A percentile compares a stretch with the other conserved stretches of the same genome.
phyloP scores from a whole-genome alignment of 35 echinoderm and acorn worm genomes.

The Holothuria glaberrima region DNA sequence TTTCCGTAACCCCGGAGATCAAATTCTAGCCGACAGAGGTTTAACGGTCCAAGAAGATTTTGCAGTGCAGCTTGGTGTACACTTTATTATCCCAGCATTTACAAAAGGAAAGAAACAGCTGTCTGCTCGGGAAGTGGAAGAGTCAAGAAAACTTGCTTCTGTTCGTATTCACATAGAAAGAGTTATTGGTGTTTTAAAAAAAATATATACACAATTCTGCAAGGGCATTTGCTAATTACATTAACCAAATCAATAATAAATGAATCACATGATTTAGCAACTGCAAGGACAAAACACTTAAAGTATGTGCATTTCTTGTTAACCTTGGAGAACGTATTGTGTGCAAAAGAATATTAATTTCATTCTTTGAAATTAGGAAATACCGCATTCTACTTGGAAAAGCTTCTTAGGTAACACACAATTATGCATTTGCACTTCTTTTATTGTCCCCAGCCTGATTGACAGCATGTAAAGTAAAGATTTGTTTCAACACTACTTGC shows the following conservation, averaged over 20 bases:
- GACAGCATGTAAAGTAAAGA: background rate
- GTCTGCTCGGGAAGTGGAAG: conserved; percentile 50
- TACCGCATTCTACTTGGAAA: background rate
- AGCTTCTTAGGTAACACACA: background rate
- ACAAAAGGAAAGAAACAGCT: conserved; percentile 59
- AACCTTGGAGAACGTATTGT: conserved; percentile 58
- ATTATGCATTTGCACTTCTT: background rate
- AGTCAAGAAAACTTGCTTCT: conserved; percentile 32
- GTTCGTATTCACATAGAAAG: conserved; percentile 65
- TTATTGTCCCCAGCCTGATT: background rate
- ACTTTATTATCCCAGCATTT: conserved; percentile 58
- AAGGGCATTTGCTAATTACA: too few species aligned
- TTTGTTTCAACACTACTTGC: background rate
- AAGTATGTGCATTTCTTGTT: conserved; percentile 48
- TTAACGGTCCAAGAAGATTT: conserved; percentile 59
- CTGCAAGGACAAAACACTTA: conserved; percentile 53
- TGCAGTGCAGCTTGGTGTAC: conserved; percentile 22
- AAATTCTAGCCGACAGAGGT: conserved; percentile 62
- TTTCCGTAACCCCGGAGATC: conserved; percentile 31
- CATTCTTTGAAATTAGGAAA: background rate
- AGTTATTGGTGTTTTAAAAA: conserved; percentile 57
- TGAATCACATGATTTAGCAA: conserved; percentile 35
- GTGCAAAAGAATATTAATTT: conserved; percentile 3
- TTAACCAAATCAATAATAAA: conserved; percentile 67
- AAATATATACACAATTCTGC: conserved; percentile 50